Evolutionary conservation across 35 echinoderm and acorn worm genomes (phyloP).

Genomic region (Eucidaris tribuloides): DNA sequence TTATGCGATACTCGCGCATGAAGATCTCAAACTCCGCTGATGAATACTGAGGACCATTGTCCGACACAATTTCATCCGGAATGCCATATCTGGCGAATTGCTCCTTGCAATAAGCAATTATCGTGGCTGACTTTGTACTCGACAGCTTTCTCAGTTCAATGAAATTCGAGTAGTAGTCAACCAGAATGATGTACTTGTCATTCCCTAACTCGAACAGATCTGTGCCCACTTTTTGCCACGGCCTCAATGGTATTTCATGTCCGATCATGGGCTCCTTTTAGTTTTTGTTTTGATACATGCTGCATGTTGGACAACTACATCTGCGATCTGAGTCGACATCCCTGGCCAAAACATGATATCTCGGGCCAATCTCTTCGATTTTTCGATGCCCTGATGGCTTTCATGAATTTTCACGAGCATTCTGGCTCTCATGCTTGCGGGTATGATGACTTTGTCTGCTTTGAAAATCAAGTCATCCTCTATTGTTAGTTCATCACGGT

Average conservation of each 20-base stretch:
- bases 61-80: not conserved
- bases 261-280: slow-evolving; percentile 42
- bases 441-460: slow-evolving; percentile 39
- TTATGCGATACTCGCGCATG: not conserved
- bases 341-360: slow-evolving; percentile 85
- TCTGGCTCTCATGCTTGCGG: not conserved
- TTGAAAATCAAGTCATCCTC: slow-evolving; percentile 7
- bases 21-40: slow-evolving; percentile 15
- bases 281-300: slow-evolving; percentile 41
- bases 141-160: slow-evolving; percentile 36
- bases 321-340: slow-evolving; percentile 31
- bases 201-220: slow-evolving; percentile 62
- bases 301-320: slow-evolving; percentile 26
- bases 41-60: slow-evolving; percentile 17
- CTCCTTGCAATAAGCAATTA: not conserved
- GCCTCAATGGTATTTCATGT: slow-evolving; percentile 10
- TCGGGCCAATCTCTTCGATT: slow-evolving; percentile 45
- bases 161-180: slow-evolving; percentile 54
- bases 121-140: not conserved
- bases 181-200: slow-evolving; percentile 49
- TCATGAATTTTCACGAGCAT: slow-evolving; percentile 62
- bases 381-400: not conserved
- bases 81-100: slow-evolving; percentile 26
- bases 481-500: slow-evolving; percentile 23
- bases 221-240: slow-evolving; percentile 57